Percentiles rank a stretch among this genome's conserved stretches.
Conservation (phyloP, 2,888 invertebrate species). For the Acrobeloides nanus region DNA sequence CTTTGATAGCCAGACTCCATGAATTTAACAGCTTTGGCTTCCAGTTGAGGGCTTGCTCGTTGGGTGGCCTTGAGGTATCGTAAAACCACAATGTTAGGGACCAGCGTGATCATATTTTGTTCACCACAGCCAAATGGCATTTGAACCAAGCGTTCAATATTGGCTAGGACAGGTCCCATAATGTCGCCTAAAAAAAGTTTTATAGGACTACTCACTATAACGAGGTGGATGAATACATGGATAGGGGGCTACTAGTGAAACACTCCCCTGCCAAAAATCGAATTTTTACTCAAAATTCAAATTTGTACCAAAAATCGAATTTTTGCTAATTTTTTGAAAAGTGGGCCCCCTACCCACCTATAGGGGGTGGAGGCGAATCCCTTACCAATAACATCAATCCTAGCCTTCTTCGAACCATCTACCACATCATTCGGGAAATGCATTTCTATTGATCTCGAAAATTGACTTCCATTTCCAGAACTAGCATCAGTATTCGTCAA, state of each 20-base stretch:
- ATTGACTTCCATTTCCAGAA: slow-evolving; percentile 35
- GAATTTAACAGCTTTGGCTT: slow-evolving; percentile 63
- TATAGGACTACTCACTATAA: too few species aligned
- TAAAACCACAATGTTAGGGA: slow-evolving; percentile 74
- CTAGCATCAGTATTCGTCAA: slow-evolving; percentile 57
- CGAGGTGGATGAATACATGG: too few species aligned
- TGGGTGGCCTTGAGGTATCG: slow-evolving; percentile 74
- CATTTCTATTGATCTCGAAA: slow-evolving; percentile 65
- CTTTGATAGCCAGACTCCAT: slow-evolving; percentile 83
- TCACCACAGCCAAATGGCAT: slow-evolving; percentile 85
- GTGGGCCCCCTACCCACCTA: too few species aligned
- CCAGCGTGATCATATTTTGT: slow-evolving; percentile 83
- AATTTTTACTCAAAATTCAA: too few species aligned
- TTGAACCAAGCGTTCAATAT: slow-evolving; percentile 68
- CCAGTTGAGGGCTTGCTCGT: slow-evolving; percentile 65
- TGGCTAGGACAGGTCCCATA: slow-evolving; percentile 71
- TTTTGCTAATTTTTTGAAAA: too few species aligned
- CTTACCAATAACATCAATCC: slow-evolving; percentile 68
- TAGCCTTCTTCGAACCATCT: slow-evolving; percentile 66
- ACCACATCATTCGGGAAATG: slow-evolving; percentile 71
- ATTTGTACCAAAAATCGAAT: too few species aligned
- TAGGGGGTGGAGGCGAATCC: too few species aligned
- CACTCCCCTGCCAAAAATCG: too few species aligned
- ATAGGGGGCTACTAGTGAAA: too few species aligned
- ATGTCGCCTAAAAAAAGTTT: too few species aligned